Conservation (phyloP, 2,113 vertebrate genomes). For the Crotophaga sulcirostris region DNA sequence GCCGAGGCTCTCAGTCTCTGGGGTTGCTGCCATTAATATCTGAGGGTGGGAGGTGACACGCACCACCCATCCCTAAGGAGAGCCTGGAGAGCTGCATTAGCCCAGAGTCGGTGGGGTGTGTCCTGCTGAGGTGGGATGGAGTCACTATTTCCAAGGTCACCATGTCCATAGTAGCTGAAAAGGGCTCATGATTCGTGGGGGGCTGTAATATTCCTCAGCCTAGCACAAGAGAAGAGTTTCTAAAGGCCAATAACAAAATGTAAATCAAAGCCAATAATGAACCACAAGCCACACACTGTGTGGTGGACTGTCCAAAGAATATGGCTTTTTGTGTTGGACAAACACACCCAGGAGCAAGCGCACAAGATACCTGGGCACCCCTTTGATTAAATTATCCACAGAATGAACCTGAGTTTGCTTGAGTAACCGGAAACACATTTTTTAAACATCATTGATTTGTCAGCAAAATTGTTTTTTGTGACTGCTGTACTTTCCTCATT, state of each 20-base stretch:
- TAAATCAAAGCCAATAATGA: neutral
- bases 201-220: neutral
- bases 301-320: neutral
- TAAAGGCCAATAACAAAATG: neutral
- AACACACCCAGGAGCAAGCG: neutral
- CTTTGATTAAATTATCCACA: neutral
- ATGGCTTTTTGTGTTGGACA: neutral
- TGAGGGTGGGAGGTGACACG: neutral
- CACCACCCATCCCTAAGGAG: neutral
- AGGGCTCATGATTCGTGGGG: neutral
- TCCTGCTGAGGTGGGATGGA: neutral
- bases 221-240: fast-evolving
- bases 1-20: fast-evolving
- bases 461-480: neutral
- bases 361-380: neutral
- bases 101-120: fast-evolving
- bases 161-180: neutral
- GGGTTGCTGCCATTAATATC: neutral
- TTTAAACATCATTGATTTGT: neutral
- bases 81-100: fast-evolving
- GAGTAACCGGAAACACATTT: neutral
- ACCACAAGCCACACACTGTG: fast-evolving
- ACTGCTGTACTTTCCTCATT: neutral
- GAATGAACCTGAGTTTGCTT: neutral
- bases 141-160: neutral